Base-by-base conservation (phyloP, 1,140 invertebrate species). In the Trialeurodes vaporariorum region DNA sequence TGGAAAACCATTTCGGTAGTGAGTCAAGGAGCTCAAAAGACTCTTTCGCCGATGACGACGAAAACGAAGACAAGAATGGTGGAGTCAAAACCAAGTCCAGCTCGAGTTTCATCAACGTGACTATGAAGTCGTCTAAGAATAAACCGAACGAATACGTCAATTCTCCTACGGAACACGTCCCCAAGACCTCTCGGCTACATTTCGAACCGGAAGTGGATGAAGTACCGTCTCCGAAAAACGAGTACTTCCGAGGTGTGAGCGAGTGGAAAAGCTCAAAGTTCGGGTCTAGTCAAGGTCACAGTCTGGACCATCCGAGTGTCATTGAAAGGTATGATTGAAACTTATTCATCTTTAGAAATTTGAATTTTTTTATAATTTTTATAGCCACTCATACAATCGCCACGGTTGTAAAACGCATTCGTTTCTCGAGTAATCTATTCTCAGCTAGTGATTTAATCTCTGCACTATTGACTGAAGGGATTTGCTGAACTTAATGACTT, bases 1-100 rank as follows among this genome's bases (percentile, higher is more conserved):
- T 93, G 21, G 91, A 94, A 70, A 87, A 88, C 72, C 92, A 94
- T 75, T 94, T 94, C 73, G 92, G 92, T 59, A 92, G 90, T 75
- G 91, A 91, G 63, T 91, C 88, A 1, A 81, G 86, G 12, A 89
- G 88, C 0, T 91, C 89, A 0, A 86, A 86, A 61, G 87, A 87
- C 66, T 86, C 84, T 0, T 80, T 78, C 1, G 83, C 82, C 67
- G 80, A 81, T 67, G 81, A 83, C 68, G 83, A 84, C 68, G 78
- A 79, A 49, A 77, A 77, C 58, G 81, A 84, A 1, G 59, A 65
- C 11, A 34, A 27, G 23, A 27, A 65, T 27, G 62, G 27, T 11
- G 5, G 2, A 34, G 25, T 26, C 2, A 67, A 67, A n/a, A 68
- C 65, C 23, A 67, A 24, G 58, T 85, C 84, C 21, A 84, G 83